These are phyloP conservation scores for Cheilosia scutellata DNA, from an alignment of 2,888 invertebrate genomes.

Conservation along the genomic window DNA sequence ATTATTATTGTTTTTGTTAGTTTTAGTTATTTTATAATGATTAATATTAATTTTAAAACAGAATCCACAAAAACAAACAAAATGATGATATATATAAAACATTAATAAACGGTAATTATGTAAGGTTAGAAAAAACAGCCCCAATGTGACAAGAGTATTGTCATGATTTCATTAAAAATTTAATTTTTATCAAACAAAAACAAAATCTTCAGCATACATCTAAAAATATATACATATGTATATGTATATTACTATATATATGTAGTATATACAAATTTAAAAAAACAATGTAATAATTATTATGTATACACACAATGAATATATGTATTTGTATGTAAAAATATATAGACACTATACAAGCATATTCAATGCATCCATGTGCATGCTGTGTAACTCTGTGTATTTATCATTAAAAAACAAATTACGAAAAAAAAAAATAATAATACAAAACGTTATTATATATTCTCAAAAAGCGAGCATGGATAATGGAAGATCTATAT, in stretches of 20 bases:
- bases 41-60: constrained; percentile 59
- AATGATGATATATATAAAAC: constrained; percentile 36
- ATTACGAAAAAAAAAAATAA: constrained; percentile 39
- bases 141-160: constrained; percentile 64
- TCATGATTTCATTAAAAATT: constrained; percentile 71
- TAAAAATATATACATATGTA: constrained; percentile 51
- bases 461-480: constrained; percentile 71
- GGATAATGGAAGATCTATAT: constrained; percentile 70
- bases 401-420: constrained; percentile 68
- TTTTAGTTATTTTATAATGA: constrained; percentile 66
- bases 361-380: constrained; percentile 66
- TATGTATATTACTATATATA: constrained; percentile 51
- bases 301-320: constrained; percentile 70
- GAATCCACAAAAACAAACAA: constrained; percentile 31
- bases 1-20: constrained; percentile 69
- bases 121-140: constrained; percentile 55
- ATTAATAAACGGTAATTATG: constrained; percentile 49
- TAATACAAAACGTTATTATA: constrained; percentile 57
- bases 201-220: constrained; percentile 55
- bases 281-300: constrained; percentile 53
- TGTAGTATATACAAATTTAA: constrained; percentile 47
- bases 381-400: constrained; percentile 70
- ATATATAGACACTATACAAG: constrained; percentile 29
- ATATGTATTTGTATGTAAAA: constrained; percentile 75
- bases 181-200: constrained; percentile 66